Conservation (phyloP, 1,140 invertebrate species). For the Ectropis grisescens region DNA sequence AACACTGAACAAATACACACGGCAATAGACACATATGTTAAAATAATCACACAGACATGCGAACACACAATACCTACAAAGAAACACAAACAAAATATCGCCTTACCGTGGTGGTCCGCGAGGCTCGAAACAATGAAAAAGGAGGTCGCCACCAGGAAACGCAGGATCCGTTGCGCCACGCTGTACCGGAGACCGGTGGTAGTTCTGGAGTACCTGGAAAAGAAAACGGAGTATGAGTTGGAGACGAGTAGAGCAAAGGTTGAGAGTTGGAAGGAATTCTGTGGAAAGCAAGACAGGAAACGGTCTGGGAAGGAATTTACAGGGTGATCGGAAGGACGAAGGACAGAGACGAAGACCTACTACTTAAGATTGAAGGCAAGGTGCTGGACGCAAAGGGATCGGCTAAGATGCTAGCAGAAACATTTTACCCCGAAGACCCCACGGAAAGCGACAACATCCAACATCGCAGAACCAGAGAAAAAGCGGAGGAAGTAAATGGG, state of each 20-base stretch:
- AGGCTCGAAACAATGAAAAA: conserved; percentile 4
- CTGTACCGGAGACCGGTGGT: neutral
- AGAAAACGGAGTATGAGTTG: conserved; percentile 4
- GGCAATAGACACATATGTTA: neutral
- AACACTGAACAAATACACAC: neutral
- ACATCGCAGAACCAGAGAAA: neutral
- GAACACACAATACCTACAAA: neutral
- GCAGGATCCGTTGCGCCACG: conserved; percentile 4
- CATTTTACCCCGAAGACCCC: conserved; percentile 5
- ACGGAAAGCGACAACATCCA: neutral
- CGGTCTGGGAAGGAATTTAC: neutral
- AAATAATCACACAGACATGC: neutral
- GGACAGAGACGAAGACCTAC: neutral
- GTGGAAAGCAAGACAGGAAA: neutral
- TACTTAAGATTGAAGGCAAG: too few relatives aligned
- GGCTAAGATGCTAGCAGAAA: conserved; percentile 1
- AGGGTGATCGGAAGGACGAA: neutral
- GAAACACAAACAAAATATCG: neutral
- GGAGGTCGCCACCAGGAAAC: conserved; percentile 1
- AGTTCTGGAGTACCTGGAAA: conserved; percentile 4
- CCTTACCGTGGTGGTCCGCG: conserved; percentile 4
- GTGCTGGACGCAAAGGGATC: too few relatives aligned
- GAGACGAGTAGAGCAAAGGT: neutral
- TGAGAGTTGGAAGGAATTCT: neutral
- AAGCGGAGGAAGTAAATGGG: neutral